Percentiles rank a stretch among this genome's conserved stretches.
Conservation (phyloP, 2,113 vertebrate species). For the Dolichallabes microphthalmus region DNA sequence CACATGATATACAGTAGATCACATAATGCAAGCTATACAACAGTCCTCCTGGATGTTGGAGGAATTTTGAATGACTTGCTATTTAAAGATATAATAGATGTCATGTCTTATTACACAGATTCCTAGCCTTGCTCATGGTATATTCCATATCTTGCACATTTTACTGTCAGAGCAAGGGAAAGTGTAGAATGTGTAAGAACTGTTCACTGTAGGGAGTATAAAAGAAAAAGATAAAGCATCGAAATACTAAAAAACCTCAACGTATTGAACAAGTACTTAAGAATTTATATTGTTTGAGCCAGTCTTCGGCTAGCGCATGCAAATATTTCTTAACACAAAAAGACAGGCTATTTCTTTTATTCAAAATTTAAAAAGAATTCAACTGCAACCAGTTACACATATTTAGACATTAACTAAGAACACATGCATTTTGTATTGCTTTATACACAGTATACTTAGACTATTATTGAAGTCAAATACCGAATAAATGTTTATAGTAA, state of each 20-base stretch:
- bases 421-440: neutral
- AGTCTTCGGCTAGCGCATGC: neutral
- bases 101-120: neutral
- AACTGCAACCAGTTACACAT: neutral
- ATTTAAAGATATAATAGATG: neutral
- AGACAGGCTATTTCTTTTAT: neutral
- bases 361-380: neutral
- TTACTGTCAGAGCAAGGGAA: neutral
- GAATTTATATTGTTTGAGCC: neutral
- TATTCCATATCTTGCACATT: neutral
- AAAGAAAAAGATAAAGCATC: neutral
- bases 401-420: neutral
- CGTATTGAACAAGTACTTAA: neutral
- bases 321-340: neutral
- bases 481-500: neutral
- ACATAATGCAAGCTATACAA: neutral
- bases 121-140: neutral
- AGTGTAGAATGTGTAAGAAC: neutral
- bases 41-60: neutral
- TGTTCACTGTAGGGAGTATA: neutral
- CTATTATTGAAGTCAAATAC: neutral
- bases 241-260: neutral
- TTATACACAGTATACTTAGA: neutral
- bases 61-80: neutral
- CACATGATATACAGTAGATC: neutral